These are phyloP conservation scores for Latrodectus geometricus DNA, from an alignment of 1,140 invertebrate genomes.

Conservation along the genomic window DNA sequence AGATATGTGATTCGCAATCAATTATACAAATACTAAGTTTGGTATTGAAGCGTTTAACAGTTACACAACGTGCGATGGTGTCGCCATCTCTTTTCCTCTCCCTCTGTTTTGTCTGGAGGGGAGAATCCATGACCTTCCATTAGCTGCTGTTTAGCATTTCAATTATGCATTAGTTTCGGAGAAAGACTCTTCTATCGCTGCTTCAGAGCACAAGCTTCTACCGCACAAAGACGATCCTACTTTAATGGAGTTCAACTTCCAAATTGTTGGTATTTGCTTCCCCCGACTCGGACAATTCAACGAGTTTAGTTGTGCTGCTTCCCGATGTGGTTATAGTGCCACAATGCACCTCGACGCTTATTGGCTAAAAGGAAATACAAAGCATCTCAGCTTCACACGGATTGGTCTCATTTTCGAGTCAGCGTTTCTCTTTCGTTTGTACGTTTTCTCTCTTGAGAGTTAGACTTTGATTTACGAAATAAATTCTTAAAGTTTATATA, in stretches of 20 bases:
- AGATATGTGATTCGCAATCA: too few relatives aligned
- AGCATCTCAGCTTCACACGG: neutral
- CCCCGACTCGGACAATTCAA: neutral
- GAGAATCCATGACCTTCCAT: conserved; percentile 26
- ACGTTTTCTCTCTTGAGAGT: too few relatives aligned
- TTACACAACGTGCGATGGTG: too few relatives aligned
- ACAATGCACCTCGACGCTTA: neutral
- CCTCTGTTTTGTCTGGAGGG: neutral
- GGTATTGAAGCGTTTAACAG: too few relatives aligned
- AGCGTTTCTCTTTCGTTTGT: too few relatives aligned
- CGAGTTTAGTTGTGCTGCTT: neutral
- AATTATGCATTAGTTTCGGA: conserved; percentile 8
- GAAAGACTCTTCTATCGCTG: neutral
- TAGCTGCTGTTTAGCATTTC: conserved; percentile 31
- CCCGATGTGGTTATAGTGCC: neutral
- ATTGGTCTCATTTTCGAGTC: too few relatives aligned
- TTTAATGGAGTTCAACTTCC: conserved; percentile 18
- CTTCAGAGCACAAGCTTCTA: neutral
- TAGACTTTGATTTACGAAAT: too few relatives aligned
- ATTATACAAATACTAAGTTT: too few relatives aligned
- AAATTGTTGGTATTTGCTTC: neutral
- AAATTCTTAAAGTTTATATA: too few relatives aligned
- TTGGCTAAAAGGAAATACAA: neutral
- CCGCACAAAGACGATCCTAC: neutral
- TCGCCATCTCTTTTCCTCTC: neutral